phyloP scores from a whole-genome alignment of 2,113 vertebrate genomes.

The Antigone vipio region DNA sequence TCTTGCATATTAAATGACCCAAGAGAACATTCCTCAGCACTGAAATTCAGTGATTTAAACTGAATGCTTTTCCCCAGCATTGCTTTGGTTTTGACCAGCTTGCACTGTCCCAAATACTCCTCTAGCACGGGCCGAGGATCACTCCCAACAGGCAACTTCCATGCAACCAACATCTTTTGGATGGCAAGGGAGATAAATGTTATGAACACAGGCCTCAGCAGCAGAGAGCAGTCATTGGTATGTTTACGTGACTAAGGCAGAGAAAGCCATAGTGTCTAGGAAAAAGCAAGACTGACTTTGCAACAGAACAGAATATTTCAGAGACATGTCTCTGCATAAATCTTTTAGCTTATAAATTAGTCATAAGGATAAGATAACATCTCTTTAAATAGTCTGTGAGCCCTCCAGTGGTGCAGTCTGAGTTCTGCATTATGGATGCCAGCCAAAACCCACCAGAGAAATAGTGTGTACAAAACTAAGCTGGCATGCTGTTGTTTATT shows the following conservation, averaged over 20 bases:
- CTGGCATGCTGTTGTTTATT: background rate
- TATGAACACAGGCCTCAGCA: background rate
- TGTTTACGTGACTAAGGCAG: background rate
- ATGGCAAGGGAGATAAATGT: background rate
- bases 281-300: background rate
- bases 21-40: background rate
- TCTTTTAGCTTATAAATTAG: slow-evolving; percentile 26
- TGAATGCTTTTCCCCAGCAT: background rate
- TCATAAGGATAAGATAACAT: slow-evolving; percentile 20
- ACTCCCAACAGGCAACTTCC: background rate
- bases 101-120: background rate
- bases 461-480: background rate
- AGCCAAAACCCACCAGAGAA: slow-evolving; percentile 16
- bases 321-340: background rate
- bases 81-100: background rate
- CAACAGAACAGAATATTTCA: background rate
- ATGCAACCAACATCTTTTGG: background rate
- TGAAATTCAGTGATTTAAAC: background rate
- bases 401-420: slow-evolving; percentile 43
- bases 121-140: background rate
- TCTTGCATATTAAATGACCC: background rate
- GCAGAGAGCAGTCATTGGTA: background rate
- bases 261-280: background rate
- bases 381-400: slow-evolving; percentile 42
- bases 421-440: background rate